These are phyloP conservation scores for Ameiurus melas DNA, from an alignment of 2,113 vertebrate genomes.

Conservation along the genomic window DNA sequence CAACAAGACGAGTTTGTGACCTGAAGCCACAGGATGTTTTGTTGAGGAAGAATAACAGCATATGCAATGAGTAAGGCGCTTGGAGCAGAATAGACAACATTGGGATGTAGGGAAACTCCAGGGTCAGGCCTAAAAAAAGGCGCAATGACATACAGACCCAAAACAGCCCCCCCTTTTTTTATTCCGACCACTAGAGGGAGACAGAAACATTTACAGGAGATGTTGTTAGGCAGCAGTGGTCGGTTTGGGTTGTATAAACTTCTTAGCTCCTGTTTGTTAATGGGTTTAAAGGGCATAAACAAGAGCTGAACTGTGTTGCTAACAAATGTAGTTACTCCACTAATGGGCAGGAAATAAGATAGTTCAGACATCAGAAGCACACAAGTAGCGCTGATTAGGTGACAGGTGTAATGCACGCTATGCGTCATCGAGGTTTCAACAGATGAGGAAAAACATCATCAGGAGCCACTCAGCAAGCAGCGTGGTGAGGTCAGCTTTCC, in stretches of 20 bases:
- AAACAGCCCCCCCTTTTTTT: slow-evolving; percentile 36
- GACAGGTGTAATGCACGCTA: slow-evolving; percentile 29
- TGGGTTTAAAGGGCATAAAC: slow-evolving; percentile 28
- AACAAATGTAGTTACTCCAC: neutral
- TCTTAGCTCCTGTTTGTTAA: slow-evolving; percentile 9
- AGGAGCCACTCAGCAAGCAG: slow-evolving; percentile 1
- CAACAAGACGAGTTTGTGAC: slow-evolving; percentile 73
- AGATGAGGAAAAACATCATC: slow-evolving; percentile 45
- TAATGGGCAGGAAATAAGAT: slow-evolving; percentile 7
- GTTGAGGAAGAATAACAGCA: slow-evolving; percentile 73
- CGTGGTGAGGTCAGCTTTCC: slow-evolving; percentile 29
- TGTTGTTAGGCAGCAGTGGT: neutral
- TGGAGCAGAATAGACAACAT: slow-evolving; percentile 72
- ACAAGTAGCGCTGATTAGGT: slow-evolving; percentile 2
- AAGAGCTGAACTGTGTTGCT: neutral
- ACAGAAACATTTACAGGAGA: slow-evolving; percentile 44
- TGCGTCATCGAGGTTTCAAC: slow-evolving; percentile 20
- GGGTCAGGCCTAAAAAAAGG: slow-evolving; percentile 76
- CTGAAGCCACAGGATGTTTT: slow-evolving; percentile 81
- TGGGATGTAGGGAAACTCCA: slow-evolving; percentile 78
- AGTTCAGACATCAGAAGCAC: neutral
- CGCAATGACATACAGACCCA: slow-evolving; percentile 67
- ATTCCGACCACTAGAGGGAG: slow-evolving; percentile 69
- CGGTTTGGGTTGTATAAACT: neutral
- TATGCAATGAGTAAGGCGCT: slow-evolving; percentile 74